Base-by-base conservation (phyloP, 2,888 invertebrate genomes). In the Carterocephalus palaemon region DNA sequence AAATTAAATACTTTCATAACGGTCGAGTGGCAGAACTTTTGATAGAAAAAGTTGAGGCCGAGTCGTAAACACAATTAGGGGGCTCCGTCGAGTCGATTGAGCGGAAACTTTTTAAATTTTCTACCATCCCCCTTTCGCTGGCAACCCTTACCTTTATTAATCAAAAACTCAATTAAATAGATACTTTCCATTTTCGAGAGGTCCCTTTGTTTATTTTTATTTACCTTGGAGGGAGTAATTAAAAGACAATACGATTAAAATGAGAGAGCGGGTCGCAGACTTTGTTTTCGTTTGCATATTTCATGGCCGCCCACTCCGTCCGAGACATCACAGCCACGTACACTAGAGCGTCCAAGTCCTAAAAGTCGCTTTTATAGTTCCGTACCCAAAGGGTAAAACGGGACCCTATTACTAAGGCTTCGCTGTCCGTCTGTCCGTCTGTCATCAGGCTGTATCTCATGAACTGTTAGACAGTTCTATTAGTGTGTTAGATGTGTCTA, bases 1-100 rank as follows among this genome's bases (percentile, higher is more conserved):
- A 73, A 75, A 80, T 81, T 81, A 79, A 81, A 81, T 75, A 76
- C 75, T 75, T 74, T 74, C 67, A 70, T 70, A 71, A 67, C 64
- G 56, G 58, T 63, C 62, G 62, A 67, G 64, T 60, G 57, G 54
- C 60, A 62, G 61, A 82, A 81, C 73, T 80, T 78, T 80, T 74
- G 79, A 81, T 82, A 78, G 81, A 82, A 84, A 83, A 84, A 83
- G 82, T 83, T 84, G 57, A 45, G 58, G 57, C 57, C 36, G 59
- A 63, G 62, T 72, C 78, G 75, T 81, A 79, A 83, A 82, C 76
- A 80, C 73, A 77, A 81, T 82, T 79, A 82, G 67, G 69, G 52
- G 52, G 53, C 64, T 60, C 67, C 55, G 67, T 64, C 67, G n/a
- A n/a, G n/a, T 64, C 72, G 65, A 81, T 78, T 66, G 67, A 57